Evolutionary conservation across 2,113 vertebrate genomes (phyloP).

Genomic region (Sinocyclocheilus rhinocerous): DNA sequence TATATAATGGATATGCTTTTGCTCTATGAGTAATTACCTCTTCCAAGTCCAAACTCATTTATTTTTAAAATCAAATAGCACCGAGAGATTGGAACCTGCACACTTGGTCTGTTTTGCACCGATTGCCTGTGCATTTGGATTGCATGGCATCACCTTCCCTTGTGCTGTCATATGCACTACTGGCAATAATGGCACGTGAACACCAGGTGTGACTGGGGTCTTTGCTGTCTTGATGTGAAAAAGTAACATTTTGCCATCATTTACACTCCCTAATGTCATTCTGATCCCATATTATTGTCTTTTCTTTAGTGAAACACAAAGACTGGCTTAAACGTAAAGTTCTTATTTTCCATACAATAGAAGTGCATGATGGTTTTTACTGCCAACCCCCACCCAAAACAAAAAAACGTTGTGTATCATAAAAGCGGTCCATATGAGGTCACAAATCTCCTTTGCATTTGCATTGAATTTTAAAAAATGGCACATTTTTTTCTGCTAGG

Average conservation of each 20-base stretch:
- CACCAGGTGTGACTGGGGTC: no score
- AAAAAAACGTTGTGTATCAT: no score
- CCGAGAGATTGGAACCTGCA: slow-evolving; percentile 71
- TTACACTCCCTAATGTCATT: neutral
- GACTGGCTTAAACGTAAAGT: neutral
- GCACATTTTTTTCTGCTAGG: no score
- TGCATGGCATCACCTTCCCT: slow-evolving; percentile 49
- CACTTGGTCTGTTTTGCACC: slow-evolving; percentile 56
- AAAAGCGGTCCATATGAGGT: no score
- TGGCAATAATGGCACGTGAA: slow-evolving; percentile 3
- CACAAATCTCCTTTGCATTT: no score
- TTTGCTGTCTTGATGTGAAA: slow-evolving; percentile 43
- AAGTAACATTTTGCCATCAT: neutral
- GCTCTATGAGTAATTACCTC: neutral
- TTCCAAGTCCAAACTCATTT: slow-evolving; percentile 30
- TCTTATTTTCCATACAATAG: no score
- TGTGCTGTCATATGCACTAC: slow-evolving; percentile 12
- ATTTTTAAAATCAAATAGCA: slow-evolving; percentile 74
- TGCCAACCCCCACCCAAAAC: no score
- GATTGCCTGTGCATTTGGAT: slow-evolving; percentile 1
- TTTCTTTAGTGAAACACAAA: neutral
- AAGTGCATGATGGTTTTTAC: no score
- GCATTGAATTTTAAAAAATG: no score
- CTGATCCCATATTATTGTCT: neutral
- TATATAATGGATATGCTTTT: slow-evolving; percentile 6